phyloP scores from a whole-genome alignment of 2,113 vertebrate species.

The Scytalopus superciliaris region DNA sequence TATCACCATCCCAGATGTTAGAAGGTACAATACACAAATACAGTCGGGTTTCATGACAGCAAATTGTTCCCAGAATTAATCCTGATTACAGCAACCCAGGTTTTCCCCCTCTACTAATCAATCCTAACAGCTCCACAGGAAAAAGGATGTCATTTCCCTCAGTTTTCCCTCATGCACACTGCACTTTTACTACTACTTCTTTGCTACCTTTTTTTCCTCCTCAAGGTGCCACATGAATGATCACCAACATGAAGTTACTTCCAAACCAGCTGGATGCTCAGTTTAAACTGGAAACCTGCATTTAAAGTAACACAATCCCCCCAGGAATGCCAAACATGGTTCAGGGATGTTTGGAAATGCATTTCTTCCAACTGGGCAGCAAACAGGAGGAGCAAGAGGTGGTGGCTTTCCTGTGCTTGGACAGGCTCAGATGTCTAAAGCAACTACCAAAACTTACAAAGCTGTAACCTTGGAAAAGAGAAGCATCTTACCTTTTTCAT shows the following conservation, averaged over 20 bases:
- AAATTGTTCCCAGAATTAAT: background rate
- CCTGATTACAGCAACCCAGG: background rate
- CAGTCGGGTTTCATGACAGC: background rate
- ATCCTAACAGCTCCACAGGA: background rate
- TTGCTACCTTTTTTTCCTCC: background rate
- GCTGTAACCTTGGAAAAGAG: background rate
- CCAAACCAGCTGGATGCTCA: background rate
- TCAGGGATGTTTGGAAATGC: background rate
- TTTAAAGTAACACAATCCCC: background rate
- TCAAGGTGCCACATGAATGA: background rate
- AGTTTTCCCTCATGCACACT: background rate
- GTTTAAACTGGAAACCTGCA: background rate
- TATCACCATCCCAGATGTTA: background rate
- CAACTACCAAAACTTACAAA: fast-evolving
- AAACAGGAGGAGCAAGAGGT: background rate
- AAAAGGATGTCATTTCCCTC: background rate
- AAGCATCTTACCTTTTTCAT: constrained; percentile 86
- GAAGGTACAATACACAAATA: background rate
- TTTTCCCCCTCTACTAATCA: background rate
- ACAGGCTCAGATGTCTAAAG: background rate
- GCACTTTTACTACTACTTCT: background rate
- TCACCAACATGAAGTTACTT: background rate
- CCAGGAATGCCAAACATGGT: background rate
- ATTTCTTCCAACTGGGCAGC: background rate
- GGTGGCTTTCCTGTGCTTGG: background rate